Conservation (phyloP, 2,888 invertebrate genomes). For the Andrena dorsata region DNA sequence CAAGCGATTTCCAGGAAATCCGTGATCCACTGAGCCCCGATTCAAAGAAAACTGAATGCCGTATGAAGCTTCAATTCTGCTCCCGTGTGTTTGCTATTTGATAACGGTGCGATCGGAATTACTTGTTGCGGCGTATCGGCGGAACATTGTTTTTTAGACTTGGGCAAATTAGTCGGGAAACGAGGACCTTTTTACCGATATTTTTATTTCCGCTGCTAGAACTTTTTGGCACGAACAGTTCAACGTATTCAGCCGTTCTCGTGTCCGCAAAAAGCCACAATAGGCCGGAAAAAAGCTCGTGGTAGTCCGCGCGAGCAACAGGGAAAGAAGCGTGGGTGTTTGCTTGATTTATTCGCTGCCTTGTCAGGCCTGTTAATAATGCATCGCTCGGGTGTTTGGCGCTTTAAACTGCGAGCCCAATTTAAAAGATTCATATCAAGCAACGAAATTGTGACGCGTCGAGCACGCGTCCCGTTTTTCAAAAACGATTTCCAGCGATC, state of each 20-base stretch:
- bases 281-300: constrained; percentile 9
- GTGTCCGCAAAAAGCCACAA: background rate
- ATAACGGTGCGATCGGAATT: background rate
- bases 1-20: too few species aligned
- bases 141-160: background rate
- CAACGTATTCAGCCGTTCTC: constrained; percentile 1
- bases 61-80: too few species aligned
- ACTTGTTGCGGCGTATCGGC: constrained; percentile 8
- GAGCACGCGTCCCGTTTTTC: background rate
- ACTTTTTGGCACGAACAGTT: constrained; percentile 8
- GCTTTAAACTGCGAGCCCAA: background rate
- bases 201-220: constrained; percentile 5
- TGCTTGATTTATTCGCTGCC: constrained; percentile 16
- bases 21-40: too few species aligned
- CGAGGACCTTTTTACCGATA: background rate
- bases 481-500: background rate
- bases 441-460: background rate
- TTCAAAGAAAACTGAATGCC: too few species aligned
- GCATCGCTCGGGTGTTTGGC: background rate
- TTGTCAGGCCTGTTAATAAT: background rate
- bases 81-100: background rate
- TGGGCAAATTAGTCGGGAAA: constrained; percentile 6
- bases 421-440: background rate
- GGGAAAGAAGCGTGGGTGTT: constrained; percentile 15
- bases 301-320: constrained; percentile 5